Evolutionary conservation across 2,888 invertebrate species (phyloP), one percentile per base, ranked within the genome.

Genomic region (Auanema freiburgensis): DNA sequence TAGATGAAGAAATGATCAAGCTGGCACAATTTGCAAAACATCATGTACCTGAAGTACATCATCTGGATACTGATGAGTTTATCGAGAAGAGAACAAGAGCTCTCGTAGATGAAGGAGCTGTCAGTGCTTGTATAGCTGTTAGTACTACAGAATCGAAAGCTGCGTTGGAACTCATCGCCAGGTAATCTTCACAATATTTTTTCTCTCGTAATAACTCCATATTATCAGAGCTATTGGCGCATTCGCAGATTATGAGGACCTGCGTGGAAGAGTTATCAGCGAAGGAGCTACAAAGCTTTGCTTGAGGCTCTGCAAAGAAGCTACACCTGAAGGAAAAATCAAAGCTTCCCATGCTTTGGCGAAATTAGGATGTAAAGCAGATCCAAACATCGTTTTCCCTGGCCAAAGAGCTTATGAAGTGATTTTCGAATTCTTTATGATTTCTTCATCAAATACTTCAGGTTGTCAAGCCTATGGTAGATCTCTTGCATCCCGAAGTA

Each of bases 1-100:
- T 96, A 0, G 88, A 93, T 78, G 95, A 96, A 2, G 98, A 98
- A 87, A 91, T 99, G 91, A 84, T 96, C 18, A 95, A 98, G 85
- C 86, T 99, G 70, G 98, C 98, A 0, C 95, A 97, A 86, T 99
- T 96, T 86, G 93, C 98, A 1, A 98, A 99, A 85, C 96, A 97
- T 83, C 98, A 98, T 85, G 91, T 99, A 73, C 98, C 98, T 2
- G 93, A 97, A 85, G 67, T 68, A 14, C 82, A 79, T 56, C 76
- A 74, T 4, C 77, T 78, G 57, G 82, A 85, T 57, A 93, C 95
- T 84, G 88, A 89, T 0, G 93, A 93, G 84, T 95, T 92, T 56
- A 73, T 83, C 4, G 80, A 77, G 52, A 74, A 71, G 56, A 65
- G 82, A 23, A 71, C 79, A 3, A 61, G 73, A 65, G 84, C 90